Percentiles rank a stretch among this genome's conserved stretches.
Conservation (phyloP, 1,140 invertebrate genomes). For the Belonocnema kinseyi region DNA sequence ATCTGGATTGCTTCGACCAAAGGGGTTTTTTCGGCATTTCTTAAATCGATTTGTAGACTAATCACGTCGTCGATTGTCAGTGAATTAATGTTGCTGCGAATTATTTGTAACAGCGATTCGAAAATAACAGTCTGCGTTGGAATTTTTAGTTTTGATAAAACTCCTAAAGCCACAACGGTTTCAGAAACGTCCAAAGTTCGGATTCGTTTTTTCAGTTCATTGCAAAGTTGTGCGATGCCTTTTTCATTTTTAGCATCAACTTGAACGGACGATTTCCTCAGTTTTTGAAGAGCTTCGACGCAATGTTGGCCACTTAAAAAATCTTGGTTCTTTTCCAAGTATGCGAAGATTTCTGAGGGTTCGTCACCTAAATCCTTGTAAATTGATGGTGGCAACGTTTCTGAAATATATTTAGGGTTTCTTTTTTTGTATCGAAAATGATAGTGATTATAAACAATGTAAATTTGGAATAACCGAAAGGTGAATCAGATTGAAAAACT, state of each 20-base stretch:
- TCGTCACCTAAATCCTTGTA: not conserved
- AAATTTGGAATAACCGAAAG: no score
- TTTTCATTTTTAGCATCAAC: not conserved
- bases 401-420: not conserved
- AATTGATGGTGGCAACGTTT: slow-evolving; percentile 6
- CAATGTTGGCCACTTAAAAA: slow-evolving; percentile 1
- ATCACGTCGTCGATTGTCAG: not conserved
- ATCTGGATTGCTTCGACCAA: slow-evolving; percentile 78
- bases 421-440: no score
- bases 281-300: not conserved
- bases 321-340: not conserved
- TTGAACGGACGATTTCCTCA: not conserved
- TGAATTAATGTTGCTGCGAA: slow-evolving; percentile 15
- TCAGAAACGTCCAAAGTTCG: slow-evolving; percentile 3
- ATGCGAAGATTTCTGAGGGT: slow-evolving; percentile 1
- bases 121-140: not conserved
- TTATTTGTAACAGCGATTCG: not conserved
- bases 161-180: not conserved
- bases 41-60: not conserved
- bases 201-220: slow-evolving; percentile 14
- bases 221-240: not conserved
- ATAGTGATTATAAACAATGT: no score
- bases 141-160: not conserved
- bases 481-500: no score
- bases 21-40: slow-evolving; percentile 63